These are phyloP conservation scores for Elachura formosa DNA, from an alignment of 2,113 vertebrate species.

Conservation along the genomic window DNA sequence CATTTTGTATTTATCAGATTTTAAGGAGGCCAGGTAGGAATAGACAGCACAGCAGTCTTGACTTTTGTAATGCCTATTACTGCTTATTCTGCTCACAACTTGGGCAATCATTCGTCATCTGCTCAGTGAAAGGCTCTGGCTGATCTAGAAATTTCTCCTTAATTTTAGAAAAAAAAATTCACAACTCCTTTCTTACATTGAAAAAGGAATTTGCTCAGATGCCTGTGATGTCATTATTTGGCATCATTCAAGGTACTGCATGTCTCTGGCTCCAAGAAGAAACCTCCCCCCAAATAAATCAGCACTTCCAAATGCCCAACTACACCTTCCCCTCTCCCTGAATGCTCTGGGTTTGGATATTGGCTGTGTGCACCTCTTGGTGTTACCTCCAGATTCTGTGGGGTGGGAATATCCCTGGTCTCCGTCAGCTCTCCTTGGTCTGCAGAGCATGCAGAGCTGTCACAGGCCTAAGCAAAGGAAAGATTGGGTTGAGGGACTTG, in stretches of 20 bases:
- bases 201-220: not conserved
- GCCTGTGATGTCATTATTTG: not conserved
- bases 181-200: not conserved
- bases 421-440: not conserved
- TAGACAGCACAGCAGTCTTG: constrained; percentile 9
- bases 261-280: not conserved
- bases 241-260: not conserved
- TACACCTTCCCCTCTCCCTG: not conserved
- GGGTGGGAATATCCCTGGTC: not conserved
- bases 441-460: not conserved
- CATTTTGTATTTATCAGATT: not conserved
- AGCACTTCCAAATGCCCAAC: not conserved
- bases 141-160: not conserved
- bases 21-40: constrained; percentile 34
- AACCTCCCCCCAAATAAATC: not conserved
- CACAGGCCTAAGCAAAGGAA: not conserved
- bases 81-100: constrained; percentile 32
- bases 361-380: rapidly evolving
- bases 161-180: constrained; percentile 49
- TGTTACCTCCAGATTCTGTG: not conserved
- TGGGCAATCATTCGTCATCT: not conserved
- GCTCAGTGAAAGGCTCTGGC: not conserved
- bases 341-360: not conserved
- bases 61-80: constrained; percentile 49
- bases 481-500: not conserved